Evolutionary conservation across 2,888 invertebrate genomes (phyloP).

Genomic region (Anoplius nigerrimus): DNA sequence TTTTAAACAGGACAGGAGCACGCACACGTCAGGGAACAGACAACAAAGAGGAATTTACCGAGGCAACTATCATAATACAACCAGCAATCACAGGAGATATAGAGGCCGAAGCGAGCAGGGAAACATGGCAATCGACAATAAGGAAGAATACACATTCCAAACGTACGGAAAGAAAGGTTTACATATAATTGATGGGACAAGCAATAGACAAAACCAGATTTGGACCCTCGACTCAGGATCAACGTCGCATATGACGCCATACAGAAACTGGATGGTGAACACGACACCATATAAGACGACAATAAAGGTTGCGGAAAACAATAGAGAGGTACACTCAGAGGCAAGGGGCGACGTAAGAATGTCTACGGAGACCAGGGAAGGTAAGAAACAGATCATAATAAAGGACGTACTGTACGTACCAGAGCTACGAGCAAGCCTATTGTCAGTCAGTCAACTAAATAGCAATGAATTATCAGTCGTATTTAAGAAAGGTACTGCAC

Average conservation of each 20-base stretch:
- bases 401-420: conserved; percentile 16
- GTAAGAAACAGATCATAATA: not conserved
- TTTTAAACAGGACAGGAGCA: not conserved
- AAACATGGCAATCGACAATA: too few relatives aligned
- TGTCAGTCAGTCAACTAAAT: conserved; percentile 12
- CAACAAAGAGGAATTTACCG: too few relatives aligned
- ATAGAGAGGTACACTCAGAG: not conserved
- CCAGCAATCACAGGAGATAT: too few relatives aligned
- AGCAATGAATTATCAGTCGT: not conserved
- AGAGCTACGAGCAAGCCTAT: conserved; percentile 11
- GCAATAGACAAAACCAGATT: not conserved
- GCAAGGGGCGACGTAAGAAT: conserved; percentile 6
- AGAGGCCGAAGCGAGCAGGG: too few relatives aligned
- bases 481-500: conserved; percentile 2
- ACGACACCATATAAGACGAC: not conserved
- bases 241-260: conserved; percentile 13
- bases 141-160: too few relatives aligned
- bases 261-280: too few relatives aligned
- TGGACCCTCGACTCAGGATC: conserved; percentile 18
- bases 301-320: conserved; percentile 7
- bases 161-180: not conserved
- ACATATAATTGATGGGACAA: not conserved
- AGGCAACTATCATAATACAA: too few relatives aligned
- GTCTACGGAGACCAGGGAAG: not conserved
- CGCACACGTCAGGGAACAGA: too few relatives aligned